Evolutionary conservation across 2,113 vertebrate species (phyloP).

Genomic region (Mellivora capensis): DNA sequence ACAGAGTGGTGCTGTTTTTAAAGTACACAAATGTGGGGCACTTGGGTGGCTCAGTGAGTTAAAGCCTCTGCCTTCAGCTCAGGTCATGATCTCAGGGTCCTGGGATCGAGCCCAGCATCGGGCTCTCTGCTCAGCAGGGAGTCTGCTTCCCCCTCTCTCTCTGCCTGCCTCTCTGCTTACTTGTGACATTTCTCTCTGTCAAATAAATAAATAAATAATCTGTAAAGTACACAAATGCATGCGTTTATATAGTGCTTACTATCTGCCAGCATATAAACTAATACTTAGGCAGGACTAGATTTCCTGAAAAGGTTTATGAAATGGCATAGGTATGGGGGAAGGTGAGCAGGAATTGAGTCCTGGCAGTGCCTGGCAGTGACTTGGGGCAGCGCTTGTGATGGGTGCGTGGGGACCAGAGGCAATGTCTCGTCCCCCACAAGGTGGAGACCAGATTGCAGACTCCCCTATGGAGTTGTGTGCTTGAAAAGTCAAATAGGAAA

Average conservation of each 20-base stretch:
- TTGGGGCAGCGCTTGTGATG: neutral
- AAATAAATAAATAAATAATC: no score
- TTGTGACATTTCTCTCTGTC: no score
- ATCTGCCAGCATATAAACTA: neutral
- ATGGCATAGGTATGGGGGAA: neutral
- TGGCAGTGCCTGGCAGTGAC: neutral
- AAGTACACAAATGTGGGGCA: neutral
- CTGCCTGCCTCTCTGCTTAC: no score
- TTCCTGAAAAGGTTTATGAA: neutral
- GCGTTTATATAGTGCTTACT: neutral
- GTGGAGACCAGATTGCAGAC: neutral
- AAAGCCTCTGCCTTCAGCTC: no score
- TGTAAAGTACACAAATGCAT: neutral
- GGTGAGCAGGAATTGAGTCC: neutral
- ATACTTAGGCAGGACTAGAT: neutral
- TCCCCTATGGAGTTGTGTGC: neutral
- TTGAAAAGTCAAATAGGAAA: neutral
- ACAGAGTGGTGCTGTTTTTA: neutral
- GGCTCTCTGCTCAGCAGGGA: no score
- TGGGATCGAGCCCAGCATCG: no score
- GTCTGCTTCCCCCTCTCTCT: no score
- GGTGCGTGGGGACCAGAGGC: accelerated
- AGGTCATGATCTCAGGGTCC: no score
- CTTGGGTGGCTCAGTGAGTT: no score
- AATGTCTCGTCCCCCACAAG: neutral